Evolutionary conservation across 2,113 vertebrate species (phyloP).

Genomic region (human (Homo sapiens)): GRCh38 chr4:61248501-61249000

Average conservation of each 20-base stretch:
- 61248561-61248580: slow-evolving; percentile 15
- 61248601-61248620: slow-evolving; percentile 40
- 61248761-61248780: slow-evolving; percentile 68
- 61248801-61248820: slow-evolving; percentile 57
- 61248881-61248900: slow-evolving; percentile 68
- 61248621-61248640: slow-evolving; percentile 61
- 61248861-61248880: slow-evolving; percentile 73
- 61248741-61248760: slow-evolving; percentile 70
- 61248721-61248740: slow-evolving; percentile 16
- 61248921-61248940: slow-evolving; percentile 58
- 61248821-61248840: slow-evolving; percentile 63
- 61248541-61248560: background rate
- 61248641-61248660: slow-evolving; percentile 55
- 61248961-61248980: slow-evolving; percentile 11
- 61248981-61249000: slow-evolving; percentile 10
- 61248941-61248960: slow-evolving; percentile 46
- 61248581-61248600: background rate
- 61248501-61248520: slow-evolving; percentile 32
- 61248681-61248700: slow-evolving; percentile 73
- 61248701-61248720: slow-evolving; percentile 73
- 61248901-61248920: slow-evolving; percentile 72
- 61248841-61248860: slow-evolving; percentile 66
- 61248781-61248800: slow-evolving; percentile 47
- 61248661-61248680: slow-evolving; percentile 58
- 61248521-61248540: slow-evolving; percentile 7